Percentiles rank a stretch among this genome's conserved stretches.
These are phyloP conservation scores for Nasonia giraulti DNA, from an alignment of 1,140 invertebrate genomes.

Conservation along the genomic window DNA sequence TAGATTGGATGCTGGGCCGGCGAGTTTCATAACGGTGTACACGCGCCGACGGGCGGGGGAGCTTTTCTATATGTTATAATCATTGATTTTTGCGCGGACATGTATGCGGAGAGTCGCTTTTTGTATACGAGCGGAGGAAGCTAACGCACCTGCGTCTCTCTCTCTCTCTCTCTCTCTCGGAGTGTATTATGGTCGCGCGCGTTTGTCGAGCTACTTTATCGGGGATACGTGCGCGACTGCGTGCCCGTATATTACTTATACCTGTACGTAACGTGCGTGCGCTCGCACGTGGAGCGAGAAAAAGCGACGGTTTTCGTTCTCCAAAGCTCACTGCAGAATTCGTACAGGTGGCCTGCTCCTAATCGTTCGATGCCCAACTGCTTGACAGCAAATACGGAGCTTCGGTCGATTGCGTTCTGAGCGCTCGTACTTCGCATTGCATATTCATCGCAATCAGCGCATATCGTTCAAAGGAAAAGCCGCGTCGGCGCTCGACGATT, in stretches of 20 bases:
- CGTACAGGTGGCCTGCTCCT: too few species aligned
- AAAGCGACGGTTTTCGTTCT: conserved; percentile 13
- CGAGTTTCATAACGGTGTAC: background rate
- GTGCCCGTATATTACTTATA: background rate
- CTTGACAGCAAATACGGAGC: too few species aligned
- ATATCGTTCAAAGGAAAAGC: too few species aligned
- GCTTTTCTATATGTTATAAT: conserved; percentile 32
- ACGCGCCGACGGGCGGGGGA: background rate
- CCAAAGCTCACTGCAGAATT: background rate
- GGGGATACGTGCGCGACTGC: background rate
- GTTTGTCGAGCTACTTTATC: background rate
- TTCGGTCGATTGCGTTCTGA: too few species aligned
- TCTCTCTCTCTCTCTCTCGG: background rate
- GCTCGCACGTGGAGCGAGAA: too few species aligned
- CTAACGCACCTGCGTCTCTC: background rate
- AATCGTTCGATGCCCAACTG: too few species aligned
- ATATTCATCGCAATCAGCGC: too few species aligned
- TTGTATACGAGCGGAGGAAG: too few species aligned
- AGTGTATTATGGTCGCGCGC: background rate
- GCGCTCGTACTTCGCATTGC: too few species aligned
- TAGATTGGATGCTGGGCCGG: background rate
- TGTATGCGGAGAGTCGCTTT: background rate
- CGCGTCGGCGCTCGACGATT: too few species aligned
- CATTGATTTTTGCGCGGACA: conserved; percentile 34
- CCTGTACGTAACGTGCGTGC: background rate